Evolutionary conservation across 2,113 vertebrate species (phyloP).

Genomic region (crab-eating macaque (Macaca fascicularis)): T2T-MFA8v1.1 NC_088391.1:25109001-25109500

Average conservation of each 20-base stretch:
- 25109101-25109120: background rate
- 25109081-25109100: too few species aligned
- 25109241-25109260: background rate
- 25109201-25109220: background rate
- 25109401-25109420: background rate
- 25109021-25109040: accelerated
- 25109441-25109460: background rate
- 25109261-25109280: background rate
- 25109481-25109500: background rate
- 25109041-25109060: background rate
- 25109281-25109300: background rate
- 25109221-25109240: background rate
- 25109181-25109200: background rate
- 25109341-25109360: background rate
- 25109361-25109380: background rate
- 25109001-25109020: background rate
- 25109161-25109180: background rate
- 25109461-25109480: background rate
- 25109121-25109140: background rate
- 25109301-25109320: background rate
- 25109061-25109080: accelerated
- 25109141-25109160: background rate
- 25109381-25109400: background rate
- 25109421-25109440: background rate
- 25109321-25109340: accelerated